Evolutionary conservation across 1,140 invertebrate species (phyloP).

Genomic region (Phenacoccus solenopsis): DNA sequence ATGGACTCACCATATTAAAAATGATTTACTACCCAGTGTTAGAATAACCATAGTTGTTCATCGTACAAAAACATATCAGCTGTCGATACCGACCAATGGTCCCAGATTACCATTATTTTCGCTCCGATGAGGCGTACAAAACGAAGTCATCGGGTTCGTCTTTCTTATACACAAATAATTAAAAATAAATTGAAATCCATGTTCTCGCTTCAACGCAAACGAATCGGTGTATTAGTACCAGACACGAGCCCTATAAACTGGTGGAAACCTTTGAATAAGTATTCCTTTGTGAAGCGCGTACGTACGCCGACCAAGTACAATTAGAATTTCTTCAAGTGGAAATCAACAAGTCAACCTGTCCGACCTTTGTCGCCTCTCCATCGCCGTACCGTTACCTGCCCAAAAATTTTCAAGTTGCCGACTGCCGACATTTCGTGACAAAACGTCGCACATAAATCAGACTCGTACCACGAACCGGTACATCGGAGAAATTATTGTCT

Average conservation of each 20-base stretch:
- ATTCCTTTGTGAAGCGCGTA: not conserved
- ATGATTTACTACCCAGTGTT: too few species aligned
- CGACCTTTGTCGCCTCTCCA: not conserved
- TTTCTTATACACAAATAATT: not conserved
- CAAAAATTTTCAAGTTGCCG: not conserved
- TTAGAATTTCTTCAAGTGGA: not conserved
- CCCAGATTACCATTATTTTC: too few species aligned
- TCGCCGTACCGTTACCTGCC: too few species aligned
- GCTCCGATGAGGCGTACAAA: not conserved
- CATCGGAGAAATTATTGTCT: not conserved
- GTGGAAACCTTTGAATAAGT: not conserved
- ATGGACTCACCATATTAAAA: too few species aligned
- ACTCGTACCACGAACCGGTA: not conserved
- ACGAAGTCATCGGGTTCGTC: not conserved
- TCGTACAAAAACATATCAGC: too few species aligned
- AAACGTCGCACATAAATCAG: not conserved
- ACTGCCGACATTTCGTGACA: not conserved
- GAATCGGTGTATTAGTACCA: not conserved
- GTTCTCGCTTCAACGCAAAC: not conserved
- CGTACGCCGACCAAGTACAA: not conserved
- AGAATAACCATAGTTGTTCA: too few species aligned
- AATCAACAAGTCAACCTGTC: not conserved
- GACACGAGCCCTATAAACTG: not conserved
- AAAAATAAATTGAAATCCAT: not conserved
- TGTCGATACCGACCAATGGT: too few species aligned